phyloP scores from a whole-genome alignment of 1,140 invertebrate genomes.

The Agrypnia vestita region DNA sequence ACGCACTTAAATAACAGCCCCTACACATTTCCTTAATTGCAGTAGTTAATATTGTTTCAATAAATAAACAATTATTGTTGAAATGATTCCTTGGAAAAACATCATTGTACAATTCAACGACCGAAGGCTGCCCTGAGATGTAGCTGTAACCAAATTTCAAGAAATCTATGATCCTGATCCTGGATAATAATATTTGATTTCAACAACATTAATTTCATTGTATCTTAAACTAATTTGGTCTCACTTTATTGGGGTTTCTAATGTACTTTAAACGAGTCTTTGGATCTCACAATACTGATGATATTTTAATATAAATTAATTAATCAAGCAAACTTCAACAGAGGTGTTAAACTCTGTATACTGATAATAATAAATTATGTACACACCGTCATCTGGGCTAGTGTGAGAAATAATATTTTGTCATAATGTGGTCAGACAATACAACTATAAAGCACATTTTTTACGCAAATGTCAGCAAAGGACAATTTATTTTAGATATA shows the following conservation, averaged over 20 bases:
- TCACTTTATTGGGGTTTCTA: conserved; percentile 53
- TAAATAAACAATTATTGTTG: too few species aligned
- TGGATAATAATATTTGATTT: conserved; percentile 19
- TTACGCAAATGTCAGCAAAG: too few species aligned
- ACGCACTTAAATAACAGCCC: too few species aligned
- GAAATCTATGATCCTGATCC: neutral
- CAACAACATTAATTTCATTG: neutral
- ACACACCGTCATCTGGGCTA: too few species aligned
- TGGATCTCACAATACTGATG: conserved; percentile 45
- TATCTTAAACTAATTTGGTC: conserved; percentile 52
- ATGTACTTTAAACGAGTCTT: conserved; percentile 26
- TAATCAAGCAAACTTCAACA: neutral
- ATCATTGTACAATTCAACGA: conserved; percentile 32
- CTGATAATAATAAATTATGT: too few species aligned
- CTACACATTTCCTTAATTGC: too few species aligned
- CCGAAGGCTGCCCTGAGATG: conserved; percentile 29
- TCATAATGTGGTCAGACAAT: too few species aligned
- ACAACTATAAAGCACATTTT: too few species aligned
- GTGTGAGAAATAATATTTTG: too few species aligned
- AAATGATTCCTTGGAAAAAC: neutral
- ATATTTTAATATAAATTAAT: conserved; percentile 27
- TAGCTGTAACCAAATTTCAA: neutral
- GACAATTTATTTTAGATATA: too few species aligned
- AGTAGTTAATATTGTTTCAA: too few species aligned
- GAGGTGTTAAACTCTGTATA: too few species aligned